These are phyloP conservation scores for Macrosoma leucophasiata DNA, from an alignment of 2,888 invertebrate species.

Conservation along the genomic window DNA sequence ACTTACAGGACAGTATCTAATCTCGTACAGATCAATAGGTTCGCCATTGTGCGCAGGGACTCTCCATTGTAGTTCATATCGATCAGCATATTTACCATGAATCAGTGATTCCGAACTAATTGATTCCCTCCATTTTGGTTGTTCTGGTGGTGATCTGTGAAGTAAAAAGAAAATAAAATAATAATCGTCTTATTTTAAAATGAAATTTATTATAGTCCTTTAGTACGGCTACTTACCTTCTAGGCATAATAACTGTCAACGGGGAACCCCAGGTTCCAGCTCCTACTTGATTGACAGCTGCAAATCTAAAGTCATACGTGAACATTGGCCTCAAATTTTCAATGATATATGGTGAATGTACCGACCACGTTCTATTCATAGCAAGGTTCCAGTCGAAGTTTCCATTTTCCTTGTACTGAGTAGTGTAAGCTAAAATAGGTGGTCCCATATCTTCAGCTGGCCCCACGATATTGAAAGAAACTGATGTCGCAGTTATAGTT, in stretches of 20 bases:
- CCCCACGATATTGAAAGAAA: constrained; percentile 85
- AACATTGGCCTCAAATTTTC: constrained; percentile 86
- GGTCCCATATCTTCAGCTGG: constrained; percentile 85
- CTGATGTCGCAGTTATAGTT: constrained; percentile 87
- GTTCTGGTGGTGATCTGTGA: constrained; percentile 82
- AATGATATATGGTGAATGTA: constrained; percentile 86
- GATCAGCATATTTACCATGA: constrained; percentile 80
- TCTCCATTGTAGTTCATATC: constrained; percentile 89
- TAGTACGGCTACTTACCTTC: constrained; percentile 51
- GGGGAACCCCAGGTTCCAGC: constrained; percentile 83
- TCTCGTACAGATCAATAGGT: constrained; percentile 87
- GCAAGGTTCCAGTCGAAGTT: constrained; percentile 82
- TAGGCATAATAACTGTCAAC: constrained; percentile 82
- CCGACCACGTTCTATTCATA: constrained; percentile 85
- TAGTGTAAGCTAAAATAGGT: constrained; percentile 82
- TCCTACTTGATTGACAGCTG: constrained; percentile 90
- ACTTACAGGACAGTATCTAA: constrained; percentile 87
- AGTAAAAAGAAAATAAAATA: constrained; percentile 12
- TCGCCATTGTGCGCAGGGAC: constrained; percentile 93
- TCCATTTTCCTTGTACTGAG: constrained; percentile 83
- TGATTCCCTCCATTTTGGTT: constrained; percentile 66
- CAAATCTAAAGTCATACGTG: constrained; percentile 88
- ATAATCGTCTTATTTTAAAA: constrained; percentile 6
- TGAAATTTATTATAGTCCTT: constrained; percentile 2
- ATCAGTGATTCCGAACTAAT: constrained; percentile 60